phyloP scores from a whole-genome alignment of 2,888 invertebrate genomes.

The Bombyx huttoni region DNA sequence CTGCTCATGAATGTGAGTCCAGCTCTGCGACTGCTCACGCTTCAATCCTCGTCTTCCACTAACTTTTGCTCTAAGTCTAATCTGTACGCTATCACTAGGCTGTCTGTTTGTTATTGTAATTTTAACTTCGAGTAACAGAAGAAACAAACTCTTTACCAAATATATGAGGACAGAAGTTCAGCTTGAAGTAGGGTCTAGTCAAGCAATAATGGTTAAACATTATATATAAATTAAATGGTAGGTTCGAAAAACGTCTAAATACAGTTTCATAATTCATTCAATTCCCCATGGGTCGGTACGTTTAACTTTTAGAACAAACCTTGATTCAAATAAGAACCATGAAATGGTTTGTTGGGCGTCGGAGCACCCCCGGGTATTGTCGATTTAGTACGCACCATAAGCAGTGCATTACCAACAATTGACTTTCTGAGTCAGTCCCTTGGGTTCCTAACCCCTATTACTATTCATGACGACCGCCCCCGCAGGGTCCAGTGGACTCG shows the following conservation, averaged over 20 bases:
- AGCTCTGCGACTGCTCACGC: conserved; percentile 10
- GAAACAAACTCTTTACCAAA: no score
- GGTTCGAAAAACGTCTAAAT: no score
- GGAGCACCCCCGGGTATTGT: conserved; percentile 50
- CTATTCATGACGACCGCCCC: conserved; percentile 59
- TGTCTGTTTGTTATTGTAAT: conserved; percentile 2
- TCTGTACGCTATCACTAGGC: background rate
- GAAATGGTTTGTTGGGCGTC: conserved; percentile 46
- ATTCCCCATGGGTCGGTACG: conserved; percentile 28
- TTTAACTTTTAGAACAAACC: conserved; percentile 40
- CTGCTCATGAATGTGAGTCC: conserved; percentile 73
- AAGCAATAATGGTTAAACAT: no score
- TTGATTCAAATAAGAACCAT: conserved; percentile 35
- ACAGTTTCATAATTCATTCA: background rate
- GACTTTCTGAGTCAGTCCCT: conserved; percentile 9
- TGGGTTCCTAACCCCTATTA: conserved; percentile 44
- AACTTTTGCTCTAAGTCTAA: conserved; percentile 7
- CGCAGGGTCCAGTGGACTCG: conserved; percentile 37
- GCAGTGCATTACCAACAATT: conserved; percentile 41
- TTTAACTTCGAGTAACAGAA: conserved; percentile 5
- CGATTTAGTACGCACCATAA: conserved; percentile 70
- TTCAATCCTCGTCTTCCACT: conserved; percentile 6
- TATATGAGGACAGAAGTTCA: no score
- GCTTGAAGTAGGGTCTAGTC: no score
- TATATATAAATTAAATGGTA: no score